These are phyloP conservation scores for Syngnathus scovelli DNA, from an alignment of 2,113 vertebrate genomes.

Conservation along the genomic window DNA sequence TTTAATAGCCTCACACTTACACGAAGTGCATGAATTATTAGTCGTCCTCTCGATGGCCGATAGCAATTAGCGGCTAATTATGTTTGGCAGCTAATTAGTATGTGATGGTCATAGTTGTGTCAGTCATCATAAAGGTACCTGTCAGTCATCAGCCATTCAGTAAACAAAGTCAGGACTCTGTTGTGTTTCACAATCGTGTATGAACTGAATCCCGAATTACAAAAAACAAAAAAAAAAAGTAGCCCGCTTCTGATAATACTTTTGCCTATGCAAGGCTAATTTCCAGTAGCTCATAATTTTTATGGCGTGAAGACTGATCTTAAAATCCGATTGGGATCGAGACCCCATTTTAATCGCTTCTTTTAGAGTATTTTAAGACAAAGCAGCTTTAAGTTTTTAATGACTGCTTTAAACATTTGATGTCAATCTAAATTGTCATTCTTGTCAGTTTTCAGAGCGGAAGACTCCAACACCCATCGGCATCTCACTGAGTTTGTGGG, in stretches of 20 bases:
- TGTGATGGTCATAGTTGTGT: background rate
- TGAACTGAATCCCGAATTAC: background rate
- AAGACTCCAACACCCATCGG: conserved; percentile 97
- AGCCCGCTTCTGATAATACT: background rate
- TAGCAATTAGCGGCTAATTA: conserved; percentile 10
- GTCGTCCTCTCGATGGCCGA: background rate
- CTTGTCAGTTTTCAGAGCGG: conserved; percentile 90
- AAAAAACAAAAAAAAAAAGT: background rate
- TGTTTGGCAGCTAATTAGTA: conserved; percentile 7
- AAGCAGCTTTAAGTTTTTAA: background rate
- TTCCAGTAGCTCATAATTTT: background rate
- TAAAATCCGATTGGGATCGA: too few species aligned
- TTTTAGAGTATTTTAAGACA: background rate
- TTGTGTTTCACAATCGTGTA: background rate
- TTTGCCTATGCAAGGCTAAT: background rate
- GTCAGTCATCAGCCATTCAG: background rate
- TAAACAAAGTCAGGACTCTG: background rate
- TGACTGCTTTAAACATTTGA: background rate
- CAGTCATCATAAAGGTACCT: background rate
- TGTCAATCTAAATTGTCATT: background rate
- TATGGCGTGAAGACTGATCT: background rate
- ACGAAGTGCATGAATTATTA: background rate
- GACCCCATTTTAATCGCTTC: background rate
- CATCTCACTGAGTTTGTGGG: conserved; percentile 98
- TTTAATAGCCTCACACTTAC: conserved; percentile 2